Percentiles rank a stretch among this genome's conserved stretches.
These are phyloP conservation scores for Phymanthus crucifer DNA, from an alignment of 92 coral and sea anemone species.

Conservation along the genomic window DNA sequence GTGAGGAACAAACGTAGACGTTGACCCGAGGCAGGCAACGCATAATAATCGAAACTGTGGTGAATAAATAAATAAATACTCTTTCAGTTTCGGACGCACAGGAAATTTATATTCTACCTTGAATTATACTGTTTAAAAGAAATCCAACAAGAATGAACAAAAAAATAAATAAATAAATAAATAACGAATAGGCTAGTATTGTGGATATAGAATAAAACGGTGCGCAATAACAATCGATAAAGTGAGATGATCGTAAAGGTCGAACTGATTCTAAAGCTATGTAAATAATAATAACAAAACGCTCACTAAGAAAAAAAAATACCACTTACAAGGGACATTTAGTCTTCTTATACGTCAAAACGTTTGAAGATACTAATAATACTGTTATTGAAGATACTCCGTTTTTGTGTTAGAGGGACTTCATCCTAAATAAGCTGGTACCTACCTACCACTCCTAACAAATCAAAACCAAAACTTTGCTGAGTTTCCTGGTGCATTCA, in stretches of 20 bases:
- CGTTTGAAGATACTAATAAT: not conserved
- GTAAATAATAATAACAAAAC: no score
- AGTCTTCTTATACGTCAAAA: no score
- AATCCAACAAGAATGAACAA: not conserved
- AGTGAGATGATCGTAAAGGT: no score
- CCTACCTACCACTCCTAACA: not conserved
- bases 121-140: not conserved
- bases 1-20: no score
- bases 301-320: no score
- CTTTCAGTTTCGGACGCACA: not conserved
- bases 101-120: not conserved
- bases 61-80: not conserved
- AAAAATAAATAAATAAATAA: no score
- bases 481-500: not conserved
- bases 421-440: not conserved
- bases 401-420: not conserved
- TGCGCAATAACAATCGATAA: no score
- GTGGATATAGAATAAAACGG: no score
- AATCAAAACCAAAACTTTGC: conserved; percentile 3
- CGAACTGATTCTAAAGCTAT: no score
- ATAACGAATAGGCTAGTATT: no score
- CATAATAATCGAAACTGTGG: not conserved
- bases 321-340: no score
- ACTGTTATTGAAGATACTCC: not conserved
- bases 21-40: no score